These are phyloP conservation scores for Heliconius himera DNA, from an alignment of 1,140 invertebrate species.

Conservation along the genomic window DNA sequence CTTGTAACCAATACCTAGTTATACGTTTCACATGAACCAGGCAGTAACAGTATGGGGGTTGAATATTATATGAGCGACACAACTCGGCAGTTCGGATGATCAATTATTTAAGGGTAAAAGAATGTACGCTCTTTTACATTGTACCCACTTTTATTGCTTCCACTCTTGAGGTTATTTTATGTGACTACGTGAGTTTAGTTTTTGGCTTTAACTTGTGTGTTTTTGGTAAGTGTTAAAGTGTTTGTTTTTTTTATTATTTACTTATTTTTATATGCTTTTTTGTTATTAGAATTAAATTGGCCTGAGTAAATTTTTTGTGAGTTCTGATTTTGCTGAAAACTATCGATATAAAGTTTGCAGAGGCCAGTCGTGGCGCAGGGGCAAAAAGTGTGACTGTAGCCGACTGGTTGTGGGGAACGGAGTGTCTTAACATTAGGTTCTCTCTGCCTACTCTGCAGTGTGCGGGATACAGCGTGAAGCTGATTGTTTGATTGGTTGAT, in stretches of 20 bases:
- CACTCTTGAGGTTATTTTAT: conserved; percentile 65
- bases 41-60: conserved; percentile 71
- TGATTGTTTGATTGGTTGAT: too few species aligned
- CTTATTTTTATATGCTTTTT: background rate
- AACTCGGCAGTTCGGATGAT: conserved; percentile 79
- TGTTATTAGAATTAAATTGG: background rate
- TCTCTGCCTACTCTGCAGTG: too few species aligned
- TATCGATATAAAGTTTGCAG: too few species aligned
- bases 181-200: conserved; percentile 41
- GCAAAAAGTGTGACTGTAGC: too few species aligned
- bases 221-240: background rate
- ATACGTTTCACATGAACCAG: conserved; percentile 55
- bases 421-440: too few species aligned
- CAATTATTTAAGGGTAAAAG: conserved; percentile 75
- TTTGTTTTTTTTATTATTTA: conserved; percentile 9
- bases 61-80: conserved; percentile 79
- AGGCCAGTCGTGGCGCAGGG: too few species aligned
- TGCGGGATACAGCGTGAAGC: too few species aligned
- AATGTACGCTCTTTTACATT: conserved; percentile 72
- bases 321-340: too few species aligned
- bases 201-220: background rate
- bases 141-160: conserved; percentile 68
- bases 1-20: conserved; percentile 29
- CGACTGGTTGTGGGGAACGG: too few species aligned
- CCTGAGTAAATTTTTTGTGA: background rate